Percentiles rank a stretch among this genome's conserved stretches.
Conservation (phyloP, 2,113 vertebrate species). For the Xerus inauris region DNA sequence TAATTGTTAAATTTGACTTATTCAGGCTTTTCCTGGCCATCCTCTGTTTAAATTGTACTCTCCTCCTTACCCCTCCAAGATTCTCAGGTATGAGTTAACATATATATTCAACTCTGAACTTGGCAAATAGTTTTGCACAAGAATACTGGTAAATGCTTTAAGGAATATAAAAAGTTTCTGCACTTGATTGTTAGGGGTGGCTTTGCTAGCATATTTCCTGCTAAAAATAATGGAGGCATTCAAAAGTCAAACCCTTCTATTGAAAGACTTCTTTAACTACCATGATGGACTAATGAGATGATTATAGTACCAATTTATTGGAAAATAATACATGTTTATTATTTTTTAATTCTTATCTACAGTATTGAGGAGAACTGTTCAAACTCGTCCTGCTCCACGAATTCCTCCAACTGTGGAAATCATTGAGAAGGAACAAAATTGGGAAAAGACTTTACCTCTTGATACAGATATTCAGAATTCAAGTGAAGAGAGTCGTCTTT, state of each 20-base stretch:
- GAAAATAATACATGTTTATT: neutral
- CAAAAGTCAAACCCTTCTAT: neutral
- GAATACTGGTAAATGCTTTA: neutral
- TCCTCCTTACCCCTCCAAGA: neutral
- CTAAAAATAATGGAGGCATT: constrained; percentile 30
- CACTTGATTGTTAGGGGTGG: constrained; percentile 1
- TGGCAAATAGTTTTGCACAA: constrained; percentile 5
- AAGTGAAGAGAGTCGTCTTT: constrained; percentile 72
- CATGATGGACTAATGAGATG: neutral
- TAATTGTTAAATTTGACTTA: neutral
- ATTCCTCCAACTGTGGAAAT: constrained; percentile 76
- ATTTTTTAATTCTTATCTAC: constrained; percentile 33
- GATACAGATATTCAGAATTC: constrained; percentile 62
- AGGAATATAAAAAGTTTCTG: constrained; percentile 16
- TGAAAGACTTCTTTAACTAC: constrained; percentile 33
- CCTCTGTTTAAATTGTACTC: neutral
- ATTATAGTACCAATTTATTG: neutral
- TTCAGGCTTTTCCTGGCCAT: neutral
- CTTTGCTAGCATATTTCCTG: neutral
- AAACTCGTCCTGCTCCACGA: constrained; percentile 73
- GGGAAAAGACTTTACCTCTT: constrained; percentile 74
- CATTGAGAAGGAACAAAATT: constrained; percentile 70
- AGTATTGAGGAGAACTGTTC: constrained; percentile 72
- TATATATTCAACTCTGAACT: constrained; percentile 7
- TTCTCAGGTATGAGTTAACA: neutral